Evolutionary conservation across 2,888 invertebrate genomes (phyloP), one percentile per base, ranked within the genome.

Genomic region (Cenopis cana): DNA sequence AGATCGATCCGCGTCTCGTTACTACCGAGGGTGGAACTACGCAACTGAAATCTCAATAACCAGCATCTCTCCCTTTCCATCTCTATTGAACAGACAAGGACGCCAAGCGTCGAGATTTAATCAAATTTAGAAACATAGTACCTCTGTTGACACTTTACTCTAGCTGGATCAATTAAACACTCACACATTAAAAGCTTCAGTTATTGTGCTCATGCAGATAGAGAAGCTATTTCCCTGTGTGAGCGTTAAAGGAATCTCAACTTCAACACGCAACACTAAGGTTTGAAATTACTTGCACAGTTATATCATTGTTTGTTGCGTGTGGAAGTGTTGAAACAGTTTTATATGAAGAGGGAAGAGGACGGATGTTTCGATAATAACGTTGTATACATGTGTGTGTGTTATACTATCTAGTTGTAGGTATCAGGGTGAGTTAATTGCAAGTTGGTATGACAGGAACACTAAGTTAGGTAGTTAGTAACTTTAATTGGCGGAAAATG

Each of bases 1-100:
- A 85, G 85, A 91, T 91, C 91, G 91, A 91, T 91, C 75, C 85
- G 81, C 78, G 77, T 78, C 81, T 77, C 77, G 79, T 83, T 81
- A 82, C 77, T 76, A 76, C 77, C 69, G 70, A 72, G 79, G 81
- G 79, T 81, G 77, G 78, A 74, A 61, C 73, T 70, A 55, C 83
- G 87, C 88, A 75, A 78, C 67, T 67, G 69, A 73, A 66, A 55
- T 36, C 33, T 55, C 50, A 10, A 50, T 8, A 61, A 29, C 29
- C 54, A 24, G 60, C 62, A 56, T 57, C 33, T 12, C 57, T 20
- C 50, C 59, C 70, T 70, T 72, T 75, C 72, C n/a, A n/a, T 24
- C 61, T 0, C 10, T 9, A 50, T 12, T 24, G 8, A 17, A 61
- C 24, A 29, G 18, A 67, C 24, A 71, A 61, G 49, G 71, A 66